Percentiles rank a stretch among this genome's conserved stretches.
Evolutionary conservation across 2,113 vertebrate genomes (phyloP).

Genomic region (Pipa parva): DNA sequence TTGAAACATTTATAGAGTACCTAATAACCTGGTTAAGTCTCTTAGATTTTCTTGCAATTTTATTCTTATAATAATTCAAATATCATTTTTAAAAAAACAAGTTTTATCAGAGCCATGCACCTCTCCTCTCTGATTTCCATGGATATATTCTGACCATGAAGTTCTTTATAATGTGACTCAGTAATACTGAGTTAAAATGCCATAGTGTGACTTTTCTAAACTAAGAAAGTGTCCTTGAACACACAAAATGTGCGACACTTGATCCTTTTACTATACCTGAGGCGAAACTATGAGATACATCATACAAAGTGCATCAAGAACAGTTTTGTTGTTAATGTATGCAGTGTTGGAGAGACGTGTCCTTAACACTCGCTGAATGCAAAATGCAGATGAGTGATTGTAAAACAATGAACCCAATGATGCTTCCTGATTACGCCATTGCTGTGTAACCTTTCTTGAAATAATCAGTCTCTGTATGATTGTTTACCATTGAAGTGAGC

Average conservation of each 20-base stretch:
- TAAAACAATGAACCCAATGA: slow-evolving; percentile 16
- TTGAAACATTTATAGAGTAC: too few species aligned
- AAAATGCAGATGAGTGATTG: slow-evolving; percentile 2
- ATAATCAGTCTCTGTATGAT: slow-evolving; percentile 19
- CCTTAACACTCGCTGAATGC: background rate
- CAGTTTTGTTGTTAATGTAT: background rate
- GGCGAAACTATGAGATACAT: background rate
- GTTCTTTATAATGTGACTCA: too few species aligned
- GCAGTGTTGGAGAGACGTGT: background rate
- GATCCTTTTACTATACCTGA: background rate
- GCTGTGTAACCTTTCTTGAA: slow-evolving; percentile 7
- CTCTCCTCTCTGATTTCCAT: too few species aligned
- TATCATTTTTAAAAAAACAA: too few species aligned
- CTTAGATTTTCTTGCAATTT: too few species aligned
- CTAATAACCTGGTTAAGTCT: too few species aligned
- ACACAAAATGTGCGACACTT: background rate
- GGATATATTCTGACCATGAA: too few species aligned
- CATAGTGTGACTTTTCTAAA: background rate
- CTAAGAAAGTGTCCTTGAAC: slow-evolving; percentile 5
- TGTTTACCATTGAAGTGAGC: slow-evolving; percentile 14
- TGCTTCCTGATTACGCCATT: slow-evolving; percentile 3
- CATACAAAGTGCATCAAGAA: slow-evolving; percentile 7
- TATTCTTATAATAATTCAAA: too few species aligned
- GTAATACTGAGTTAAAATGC: background rate
- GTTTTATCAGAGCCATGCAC: too few species aligned